Base-by-base conservation (phyloP, 1,140 invertebrate genomes). In the Aphis craccivora region DNA sequence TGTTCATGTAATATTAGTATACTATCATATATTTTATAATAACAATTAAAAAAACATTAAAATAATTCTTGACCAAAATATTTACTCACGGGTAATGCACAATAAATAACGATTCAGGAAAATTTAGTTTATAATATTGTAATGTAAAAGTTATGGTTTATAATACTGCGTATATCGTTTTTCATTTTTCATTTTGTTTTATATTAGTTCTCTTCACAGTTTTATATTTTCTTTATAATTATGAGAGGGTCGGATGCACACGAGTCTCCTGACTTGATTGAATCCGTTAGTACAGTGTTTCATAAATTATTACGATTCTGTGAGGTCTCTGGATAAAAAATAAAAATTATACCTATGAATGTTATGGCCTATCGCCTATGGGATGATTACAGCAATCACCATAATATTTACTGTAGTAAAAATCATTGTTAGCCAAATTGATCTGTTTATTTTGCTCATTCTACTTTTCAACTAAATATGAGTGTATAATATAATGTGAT, bases 1-100 rank as follows among this genome's bases (percentile, higher is more conserved):
- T n/a, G 11, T 18, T 30, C 23, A 25, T 60, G 30, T 45, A 86
- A 25, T 86, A 86, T 5, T 18, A 43, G 1, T 18, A 43, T 86
- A 45, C 30, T 45, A n/a, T 35, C n/a, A 76, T n/a, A 35, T n/a
- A 76, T 76, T n/a, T 88, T 48, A 88, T 45, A 88, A 51, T n/a
- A 88, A 88, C n/a, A 88, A 88, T 88, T 88, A 88, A n/a, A 88
- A 88, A 88, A 18, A 30, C 86, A 88, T 88, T 88, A 51, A 88
- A n/a, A 88, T 88, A 87, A 87, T 88, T 37, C n/a, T 35, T 4
- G 18, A n/a, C 30, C 4, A 88, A 88, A 48, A 48, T 90, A 55
- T 55, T 90, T 55, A 40, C 51, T 90, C n/a, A 35, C 35, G 88
- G 88, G 35, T n/a, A 76, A 76, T 90, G 48, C 37, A 22, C 35